Evolutionary conservation across 2,113 vertebrate species (phyloP).

Genomic region (Notothenia coriiceps): DNA sequence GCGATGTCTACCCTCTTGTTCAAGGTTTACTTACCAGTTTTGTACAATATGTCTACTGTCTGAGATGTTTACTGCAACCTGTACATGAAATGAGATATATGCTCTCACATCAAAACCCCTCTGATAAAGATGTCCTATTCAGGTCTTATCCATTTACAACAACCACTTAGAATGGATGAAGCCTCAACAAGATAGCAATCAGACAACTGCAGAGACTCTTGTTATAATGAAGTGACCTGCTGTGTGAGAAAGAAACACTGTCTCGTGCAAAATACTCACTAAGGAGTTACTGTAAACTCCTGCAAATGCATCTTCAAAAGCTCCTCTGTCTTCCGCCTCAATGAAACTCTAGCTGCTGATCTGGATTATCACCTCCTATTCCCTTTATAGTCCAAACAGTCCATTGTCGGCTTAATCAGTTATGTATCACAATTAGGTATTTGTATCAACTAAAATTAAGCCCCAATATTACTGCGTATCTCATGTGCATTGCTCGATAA

Average conservation of each 20-base stretch:
- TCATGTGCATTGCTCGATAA: not conserved
- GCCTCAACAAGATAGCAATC: not conserved
- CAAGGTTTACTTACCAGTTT: not conserved
- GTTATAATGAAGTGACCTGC: not conserved
- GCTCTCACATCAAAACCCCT: not conserved
- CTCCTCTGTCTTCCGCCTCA: too few relatives aligned
- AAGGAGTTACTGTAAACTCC: not conserved
- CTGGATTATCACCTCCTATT: too few relatives aligned
- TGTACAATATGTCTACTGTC: not conserved
- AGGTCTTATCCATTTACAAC: not conserved
- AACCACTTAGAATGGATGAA: not conserved
- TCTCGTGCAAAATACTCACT: not conserved
- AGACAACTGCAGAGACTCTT: not conserved
- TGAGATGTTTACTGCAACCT: conserved; percentile 7
- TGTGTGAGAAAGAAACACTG: not conserved
- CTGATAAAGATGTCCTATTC: conserved; percentile 6
- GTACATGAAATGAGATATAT: not conserved
- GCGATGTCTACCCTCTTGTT: not conserved
- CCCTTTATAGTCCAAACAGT: not conserved
- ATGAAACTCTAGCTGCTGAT: not conserved
- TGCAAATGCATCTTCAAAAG: too few relatives aligned
- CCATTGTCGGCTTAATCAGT: not conserved
- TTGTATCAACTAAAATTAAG: not conserved
- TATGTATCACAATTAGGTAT: not conserved
- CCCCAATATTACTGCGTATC: not conserved